Base-by-base conservation (phyloP, 2,113 vertebrate species). In the Athene noctua region DNA sequence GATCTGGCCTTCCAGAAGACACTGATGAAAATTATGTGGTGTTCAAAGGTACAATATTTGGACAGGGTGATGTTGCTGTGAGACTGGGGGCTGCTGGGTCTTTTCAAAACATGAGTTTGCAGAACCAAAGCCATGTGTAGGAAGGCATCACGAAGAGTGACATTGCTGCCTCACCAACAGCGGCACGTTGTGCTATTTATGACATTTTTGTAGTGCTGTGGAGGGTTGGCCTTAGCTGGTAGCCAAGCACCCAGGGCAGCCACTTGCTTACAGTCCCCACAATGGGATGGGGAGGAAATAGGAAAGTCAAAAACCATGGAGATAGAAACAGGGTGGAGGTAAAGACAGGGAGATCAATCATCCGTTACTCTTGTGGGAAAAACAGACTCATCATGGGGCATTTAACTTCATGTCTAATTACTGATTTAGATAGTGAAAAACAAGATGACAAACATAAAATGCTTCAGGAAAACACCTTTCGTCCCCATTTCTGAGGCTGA, bases 41-140 rank as follows among this genome's bases (percentile, higher is more conserved):
- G 6, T 40, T 72, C n/a, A 55, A 62, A 87, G 10, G 6, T 23
- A 3, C 15, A 78, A 2, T 19, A 29, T 17, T 36, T 51, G 57
- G 29, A 44, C 65, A 65, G 4, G 12, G 8, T 1, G 3, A 11
- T 1, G 0, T 7, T 68, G 22, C 49, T 87, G 59, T 15, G 29
- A 7, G 4, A 32, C 8, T 51, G 38, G 25, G 15, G 27, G 6
- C 10, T 66, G 4, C 27, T 68, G 72, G 15, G 4, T 80, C 20
- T 52, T 36, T 34, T 61, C 19, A 49, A 59, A 80, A 32, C 26
- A 13, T 2, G 44, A 71, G 8, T 32, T 49, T 71, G 57, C 6
- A 65, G 23, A 42, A 72, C 47, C 40, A 75, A 25, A 77, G 34
- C 49, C 6, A 7, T 0, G 2, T 11, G 26, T 3, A 23, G 21